Evolutionary conservation across 2,113 vertebrate genomes (phyloP).

Genomic region (Tragelaphus strepsiceros): DNA sequence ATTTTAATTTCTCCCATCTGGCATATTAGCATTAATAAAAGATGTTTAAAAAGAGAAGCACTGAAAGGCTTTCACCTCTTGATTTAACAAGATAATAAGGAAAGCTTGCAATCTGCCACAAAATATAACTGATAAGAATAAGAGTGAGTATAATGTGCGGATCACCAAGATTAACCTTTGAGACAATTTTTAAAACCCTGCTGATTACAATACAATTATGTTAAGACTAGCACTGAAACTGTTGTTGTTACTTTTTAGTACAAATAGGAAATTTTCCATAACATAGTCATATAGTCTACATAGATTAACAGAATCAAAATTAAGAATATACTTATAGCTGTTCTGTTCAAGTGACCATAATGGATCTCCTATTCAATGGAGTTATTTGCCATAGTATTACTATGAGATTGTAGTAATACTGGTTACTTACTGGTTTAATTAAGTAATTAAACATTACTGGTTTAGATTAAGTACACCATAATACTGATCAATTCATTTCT

Average conservation of each 20-base stretch:
- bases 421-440: constrained; percentile 47
- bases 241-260: constrained; percentile 72
- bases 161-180: constrained; percentile 79
- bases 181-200: constrained; percentile 72
- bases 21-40: constrained; percentile 89
- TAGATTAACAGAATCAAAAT: constrained; percentile 64
- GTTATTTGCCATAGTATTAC: constrained; percentile 70
- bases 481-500: not conserved
- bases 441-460: constrained; percentile 39
- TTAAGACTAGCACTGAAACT: constrained; percentile 71
- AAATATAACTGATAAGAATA: constrained; percentile 82
- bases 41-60: constrained; percentile 82
- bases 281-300: not conserved
- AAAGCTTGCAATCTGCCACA: constrained; percentile 84
- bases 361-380: constrained; percentile 62
- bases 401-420: not conserved
- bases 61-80: constrained; percentile 86
- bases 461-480: not conserved
- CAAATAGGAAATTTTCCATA: constrained; percentile 58
- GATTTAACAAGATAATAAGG: constrained; percentile 88
- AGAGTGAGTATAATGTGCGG: constrained; percentile 74
- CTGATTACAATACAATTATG: constrained; percentile 75
- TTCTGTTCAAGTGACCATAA: constrained; percentile 66
- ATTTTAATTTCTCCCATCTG: constrained; percentile 88
- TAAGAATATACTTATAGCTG: constrained; percentile 56